These are phyloP conservation scores for Lateolabrax maculatus DNA, from an alignment of 2,797 vertebrate species.

Conservation along the genomic window DNA sequence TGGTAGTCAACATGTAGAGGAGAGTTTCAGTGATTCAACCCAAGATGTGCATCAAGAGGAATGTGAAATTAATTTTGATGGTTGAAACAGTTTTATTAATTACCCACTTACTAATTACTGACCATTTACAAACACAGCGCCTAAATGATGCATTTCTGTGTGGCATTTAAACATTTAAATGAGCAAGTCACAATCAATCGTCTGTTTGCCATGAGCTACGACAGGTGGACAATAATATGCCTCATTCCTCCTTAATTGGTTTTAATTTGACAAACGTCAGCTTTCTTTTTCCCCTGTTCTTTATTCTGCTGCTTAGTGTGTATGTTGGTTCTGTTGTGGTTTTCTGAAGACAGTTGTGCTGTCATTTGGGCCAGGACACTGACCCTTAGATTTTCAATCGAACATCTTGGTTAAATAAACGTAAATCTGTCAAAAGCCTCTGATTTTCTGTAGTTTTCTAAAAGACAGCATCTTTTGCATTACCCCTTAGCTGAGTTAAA, in stretches of 20 bases:
- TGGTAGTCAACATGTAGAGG: conserved; percentile 8
- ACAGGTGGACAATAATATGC: not conserved
- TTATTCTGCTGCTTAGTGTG: not conserved
- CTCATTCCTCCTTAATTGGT: not conserved
- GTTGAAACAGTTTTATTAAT: conserved; percentile 60
- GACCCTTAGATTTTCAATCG: not conserved
- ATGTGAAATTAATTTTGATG: no score
- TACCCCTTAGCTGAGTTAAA: not conserved
- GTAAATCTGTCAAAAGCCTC: not conserved
- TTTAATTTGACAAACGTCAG: not conserved
- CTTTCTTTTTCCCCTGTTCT: not conserved
- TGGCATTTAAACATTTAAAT: conserved; percentile 52
- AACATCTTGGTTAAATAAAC: not conserved
- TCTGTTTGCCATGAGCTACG: conserved; percentile 17
- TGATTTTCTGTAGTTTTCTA: not conserved
- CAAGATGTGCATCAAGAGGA: conserved; percentile 16
- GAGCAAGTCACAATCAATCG: conserved; percentile 35
- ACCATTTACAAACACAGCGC: conserved; percentile 30
- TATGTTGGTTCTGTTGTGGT: not conserved
- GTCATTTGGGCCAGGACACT: not conserved
- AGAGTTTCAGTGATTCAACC: conserved; percentile 6
- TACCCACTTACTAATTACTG: conserved; percentile 34
- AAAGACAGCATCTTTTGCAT: not conserved
- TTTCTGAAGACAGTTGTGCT: not conserved
- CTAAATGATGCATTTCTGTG: conserved; percentile 22